phyloP scores from a whole-genome alignment of 1,140 invertebrate species.

The Drosophila bocki region DNA sequence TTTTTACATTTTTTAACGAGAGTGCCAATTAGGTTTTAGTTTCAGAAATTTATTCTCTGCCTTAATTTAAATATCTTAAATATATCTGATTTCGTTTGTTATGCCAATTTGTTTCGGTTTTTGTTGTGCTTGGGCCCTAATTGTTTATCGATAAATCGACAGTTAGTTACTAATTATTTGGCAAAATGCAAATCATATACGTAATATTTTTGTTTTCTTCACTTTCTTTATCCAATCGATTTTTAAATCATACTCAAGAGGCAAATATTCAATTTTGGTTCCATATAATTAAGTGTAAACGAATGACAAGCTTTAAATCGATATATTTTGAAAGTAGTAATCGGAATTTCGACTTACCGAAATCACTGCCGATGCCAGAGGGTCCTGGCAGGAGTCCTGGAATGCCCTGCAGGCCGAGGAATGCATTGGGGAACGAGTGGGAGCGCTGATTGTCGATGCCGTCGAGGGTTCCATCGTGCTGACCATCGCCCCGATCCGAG shows the following conservation, averaged over 20 bases:
- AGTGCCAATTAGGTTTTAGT: constrained; percentile 39
- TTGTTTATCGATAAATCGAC: constrained; percentile 71
- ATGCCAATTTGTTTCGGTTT: constrained; percentile 44
- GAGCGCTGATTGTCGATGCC: constrained; percentile 87
- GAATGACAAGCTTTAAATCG: constrained; percentile 49
- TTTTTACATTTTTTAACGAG: background rate
- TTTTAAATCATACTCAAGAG: constrained; percentile 77
- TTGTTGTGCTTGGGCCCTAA: constrained; percentile 15
- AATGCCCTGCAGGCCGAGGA: constrained; percentile 90
- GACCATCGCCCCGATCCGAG: constrained; percentile 88
- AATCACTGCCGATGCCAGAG: constrained; percentile 92
- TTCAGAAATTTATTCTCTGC: background rate
- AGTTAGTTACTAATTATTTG: constrained; percentile 62
- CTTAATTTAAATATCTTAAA: constrained; percentile 1
- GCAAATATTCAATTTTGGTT: constrained; percentile 59
- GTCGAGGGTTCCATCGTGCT: constrained; percentile 79
- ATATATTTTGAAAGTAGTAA: background rate
- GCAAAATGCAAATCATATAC: constrained; percentile 78
- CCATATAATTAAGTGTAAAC: constrained; percentile 50
- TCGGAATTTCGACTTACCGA: constrained; percentile 89
- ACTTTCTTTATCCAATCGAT: constrained; percentile 38
- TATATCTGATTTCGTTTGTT: constrained; percentile 40
- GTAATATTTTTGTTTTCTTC: constrained; percentile 26
- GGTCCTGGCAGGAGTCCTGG: constrained; percentile 92
- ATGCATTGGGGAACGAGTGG: constrained; percentile 89